Base-by-base conservation (phyloP, 2,113 vertebrate genomes). In the Opisthocomus hoazin region DNA sequence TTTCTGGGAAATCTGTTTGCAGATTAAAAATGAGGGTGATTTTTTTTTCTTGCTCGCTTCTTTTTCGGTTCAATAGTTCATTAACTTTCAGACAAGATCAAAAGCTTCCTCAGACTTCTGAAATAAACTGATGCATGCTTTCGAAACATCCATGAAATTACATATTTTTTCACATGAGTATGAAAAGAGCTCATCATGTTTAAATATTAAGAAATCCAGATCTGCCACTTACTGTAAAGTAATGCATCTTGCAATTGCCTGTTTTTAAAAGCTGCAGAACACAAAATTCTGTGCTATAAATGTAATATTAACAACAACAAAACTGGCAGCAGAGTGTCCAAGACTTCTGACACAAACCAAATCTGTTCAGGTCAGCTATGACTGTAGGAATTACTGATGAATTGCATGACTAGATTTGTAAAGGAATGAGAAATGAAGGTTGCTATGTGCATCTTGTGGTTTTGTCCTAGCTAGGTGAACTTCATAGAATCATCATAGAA, bases 51-150 rank as follows among this genome's bases (percentile, higher is more conserved):
- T 71, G 3, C 22, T 65, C 34, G 0, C 24, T 89, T 83, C 54
- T 63, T 91, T 83, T 93, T 70, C 60, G 85, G 29, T 90, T 88
- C 84, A 91, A 22, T 46, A 88, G 51, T 86, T 85, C 69, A 70
- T 94, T 91, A 88, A 88, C 90, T 91, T 89, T 87, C 48, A 68
- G 58, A 78, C 34, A 89, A 88, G 71, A 96, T 93, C 85, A 96
- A 94, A 96, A 78, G 68, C 68, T 94, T 84, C n/a, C 21, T 86
- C 56, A 71, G 30, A 8, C 34, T 92, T 84, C 73, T 81, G 68
- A 88, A 93, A 77, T 82, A 79, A 95, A 77, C 3, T 58, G 68
- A 90, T 66, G 34, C 32, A 37, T 39, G 54, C 46, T 86, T 63
- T 81, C 1, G 2, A 95, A 94, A 93, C 48, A 66, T 37, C 51